Percentiles rank a stretch among this genome's conserved stretches.
phyloP scores from a whole-genome alignment of 2,797 vertebrate genomes.

The Macroramphosus scolopax region DNA sequence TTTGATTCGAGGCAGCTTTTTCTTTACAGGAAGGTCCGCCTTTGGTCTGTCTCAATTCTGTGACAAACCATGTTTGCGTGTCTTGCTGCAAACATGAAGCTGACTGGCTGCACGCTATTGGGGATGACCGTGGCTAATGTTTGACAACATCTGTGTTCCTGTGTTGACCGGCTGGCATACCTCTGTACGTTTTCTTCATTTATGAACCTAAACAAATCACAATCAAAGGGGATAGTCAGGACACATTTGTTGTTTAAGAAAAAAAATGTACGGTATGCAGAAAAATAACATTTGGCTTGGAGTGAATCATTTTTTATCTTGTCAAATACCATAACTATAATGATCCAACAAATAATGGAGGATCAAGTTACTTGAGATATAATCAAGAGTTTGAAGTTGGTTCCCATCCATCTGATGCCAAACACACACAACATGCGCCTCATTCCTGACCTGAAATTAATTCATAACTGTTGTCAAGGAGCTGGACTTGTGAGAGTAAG shows the following conservation, averaged over 20 bases:
- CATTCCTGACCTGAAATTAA: constrained; percentile 25
- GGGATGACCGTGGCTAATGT: constrained; percentile 20
- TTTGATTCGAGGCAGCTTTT: too few species aligned
- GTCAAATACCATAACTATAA: too few species aligned
- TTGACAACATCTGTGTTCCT: constrained; percentile 34
- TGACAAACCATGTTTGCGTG: constrained; percentile 25
- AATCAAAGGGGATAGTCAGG: too few species aligned
- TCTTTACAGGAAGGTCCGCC: constrained; percentile 23
- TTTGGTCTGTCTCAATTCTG: constrained; percentile 17
- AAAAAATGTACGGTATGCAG: too few species aligned
- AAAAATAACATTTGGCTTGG: too few species aligned
- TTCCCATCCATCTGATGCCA: constrained; percentile 1
- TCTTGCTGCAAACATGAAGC: constrained; percentile 36
- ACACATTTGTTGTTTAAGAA: too few species aligned
- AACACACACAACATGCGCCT: constrained; percentile 21
- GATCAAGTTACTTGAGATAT: too few species aligned
- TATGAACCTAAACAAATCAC: too few species aligned
- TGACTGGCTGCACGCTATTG: constrained; percentile 12
- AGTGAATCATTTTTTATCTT: too few species aligned
- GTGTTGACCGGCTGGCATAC: constrained; percentile 27
- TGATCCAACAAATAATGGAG: too few species aligned
- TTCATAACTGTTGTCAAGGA: constrained; percentile 46
- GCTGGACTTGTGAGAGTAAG: constrained; percentile 61
- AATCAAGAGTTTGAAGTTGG: background rate
- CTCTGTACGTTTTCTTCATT: too few species aligned